Evolutionary conservation across 2,888 invertebrate genomes (phyloP), one percentile per base, ranked within the genome.

Genomic region (Apamea sordens): DNA sequence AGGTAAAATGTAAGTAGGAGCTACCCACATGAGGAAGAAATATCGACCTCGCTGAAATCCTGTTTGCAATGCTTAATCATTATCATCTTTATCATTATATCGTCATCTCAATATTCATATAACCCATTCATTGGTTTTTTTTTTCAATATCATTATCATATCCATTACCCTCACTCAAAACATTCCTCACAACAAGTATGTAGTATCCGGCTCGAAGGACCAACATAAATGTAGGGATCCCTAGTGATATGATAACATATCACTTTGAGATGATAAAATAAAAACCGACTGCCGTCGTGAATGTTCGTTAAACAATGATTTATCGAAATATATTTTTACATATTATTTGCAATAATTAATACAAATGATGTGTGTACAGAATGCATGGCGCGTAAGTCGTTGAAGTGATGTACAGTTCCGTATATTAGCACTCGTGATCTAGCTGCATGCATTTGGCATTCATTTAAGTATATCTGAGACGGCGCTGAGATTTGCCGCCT

Each of bases 371-470:
- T 21, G 53, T 53, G 21, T 21, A 53, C 21, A 53, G 21, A 53
- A 53, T 53, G 53, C 21, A 53, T 18, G 53, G 21, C 21, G 53
- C 18, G 47, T 47, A 13, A 47, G 47, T 47, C 13, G 13, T 47
- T 47, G 3, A 47, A 13, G 13, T 47, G 15, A 47, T 47, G 13
- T 13, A 47, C 47, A 2, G 47, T 47, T 47, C 13, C 47, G 47
- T 13, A 74, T 28, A 6, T 36, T 11, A 32, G 32, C 32, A 59
- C 24, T 53, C 32, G n/a, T 77, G 63, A 77, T 77, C 28, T 77
- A 56, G n/a, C 21, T 36, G 21, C 44, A 79, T 67, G 24, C n/a
- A 50, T 53, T 47, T 28, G n/a, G 13, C 13, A 50, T 50, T 59
- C 8, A 28, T 47, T 47, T 13, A 47, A 13, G 11, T 32, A 32